A percentile compares a stretch with the other conserved stretches of the same genome.
These are phyloP conservation scores for Drosophila sp. DNA, from an alignment of 1,140 invertebrate genomes.

Conservation along the genomic window DNA sequence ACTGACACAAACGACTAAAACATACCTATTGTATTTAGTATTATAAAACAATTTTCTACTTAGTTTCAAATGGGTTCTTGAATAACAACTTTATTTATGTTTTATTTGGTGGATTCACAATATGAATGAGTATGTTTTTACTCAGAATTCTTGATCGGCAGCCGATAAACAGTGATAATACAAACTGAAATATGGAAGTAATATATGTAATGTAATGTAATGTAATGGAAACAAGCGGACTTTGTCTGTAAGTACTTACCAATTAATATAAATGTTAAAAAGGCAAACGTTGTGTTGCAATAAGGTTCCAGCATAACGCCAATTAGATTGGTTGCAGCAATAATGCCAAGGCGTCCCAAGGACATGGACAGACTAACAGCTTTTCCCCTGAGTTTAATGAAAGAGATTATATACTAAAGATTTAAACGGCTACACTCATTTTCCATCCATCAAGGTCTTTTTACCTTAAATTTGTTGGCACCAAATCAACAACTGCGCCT, in stretches of 20 bases:
- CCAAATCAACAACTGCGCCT: slow-evolving; percentile 84
- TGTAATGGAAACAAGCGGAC: background rate
- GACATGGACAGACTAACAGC: slow-evolving; percentile 87
- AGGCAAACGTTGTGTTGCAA: slow-evolving; percentile 85
- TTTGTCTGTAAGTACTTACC: slow-evolving; percentile 44
- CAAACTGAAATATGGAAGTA: slow-evolving; percentile 61
- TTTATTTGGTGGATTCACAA: background rate
- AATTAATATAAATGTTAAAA: slow-evolving; percentile 63
- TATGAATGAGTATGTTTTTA: slow-evolving; percentile 5
- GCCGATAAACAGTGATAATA: slow-evolving; percentile 52
- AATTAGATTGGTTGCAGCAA: slow-evolving; percentile 86
- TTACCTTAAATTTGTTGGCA: slow-evolving; percentile 85
- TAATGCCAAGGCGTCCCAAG: slow-evolving; percentile 86
- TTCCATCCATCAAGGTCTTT: background rate
- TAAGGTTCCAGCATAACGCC: slow-evolving; percentile 86
- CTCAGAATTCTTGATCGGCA: slow-evolving; percentile 65
- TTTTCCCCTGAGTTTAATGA: slow-evolving; percentile 85
- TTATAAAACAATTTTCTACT: no score
- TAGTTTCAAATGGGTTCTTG: background rate
- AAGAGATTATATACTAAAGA: background rate
- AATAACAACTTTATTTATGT: slow-evolving; percentile 19
- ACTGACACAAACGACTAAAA: no score
- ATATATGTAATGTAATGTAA: no score
- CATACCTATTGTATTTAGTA: no score
- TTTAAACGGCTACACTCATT: background rate